Conservation (phyloP, 2,113 vertebrate species). For the Kryptolebias marmoratus region DNA sequence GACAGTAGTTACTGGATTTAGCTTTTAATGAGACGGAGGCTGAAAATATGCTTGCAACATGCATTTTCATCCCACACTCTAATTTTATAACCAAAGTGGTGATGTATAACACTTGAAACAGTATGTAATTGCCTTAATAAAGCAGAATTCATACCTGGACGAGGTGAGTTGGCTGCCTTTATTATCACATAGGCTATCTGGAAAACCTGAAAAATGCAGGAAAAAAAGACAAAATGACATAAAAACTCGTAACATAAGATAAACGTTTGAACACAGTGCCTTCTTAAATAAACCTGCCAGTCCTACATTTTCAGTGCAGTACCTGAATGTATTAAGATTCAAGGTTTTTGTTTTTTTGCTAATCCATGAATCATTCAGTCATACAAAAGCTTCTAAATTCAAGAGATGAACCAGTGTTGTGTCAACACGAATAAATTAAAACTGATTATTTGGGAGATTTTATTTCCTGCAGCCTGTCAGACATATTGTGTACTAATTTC, state of each 20-base stretch:
- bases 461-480: too few relatives aligned
- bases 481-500: too few relatives aligned
- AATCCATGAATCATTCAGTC: too few relatives aligned
- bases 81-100: constrained; percentile 6
- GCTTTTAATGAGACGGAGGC: not conserved
- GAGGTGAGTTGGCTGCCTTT: constrained; percentile 95
- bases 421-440: too few relatives aligned
- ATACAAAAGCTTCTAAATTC: too few relatives aligned
- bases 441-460: too few relatives aligned
- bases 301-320: too few relatives aligned
- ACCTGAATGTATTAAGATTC: too few relatives aligned
- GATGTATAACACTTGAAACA: not conserved
- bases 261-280: not conserved
- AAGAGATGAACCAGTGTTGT: too few relatives aligned
- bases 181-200: constrained; percentile 96
- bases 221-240: not conserved
- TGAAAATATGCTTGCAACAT: constrained; percentile 4
- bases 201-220: constrained; percentile 84
- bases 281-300: too few relatives aligned
- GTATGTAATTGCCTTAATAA: not conserved
- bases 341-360: too few relatives aligned
- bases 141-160: constrained; percentile 81
- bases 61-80: constrained; percentile 19
- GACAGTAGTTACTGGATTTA: constrained; percentile 13
- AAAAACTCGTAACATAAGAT: not conserved